These are phyloP conservation scores for Spodoptera frugiperda DNA, from an alignment of 1,140 invertebrate genomes.

Conservation along the genomic window DNA sequence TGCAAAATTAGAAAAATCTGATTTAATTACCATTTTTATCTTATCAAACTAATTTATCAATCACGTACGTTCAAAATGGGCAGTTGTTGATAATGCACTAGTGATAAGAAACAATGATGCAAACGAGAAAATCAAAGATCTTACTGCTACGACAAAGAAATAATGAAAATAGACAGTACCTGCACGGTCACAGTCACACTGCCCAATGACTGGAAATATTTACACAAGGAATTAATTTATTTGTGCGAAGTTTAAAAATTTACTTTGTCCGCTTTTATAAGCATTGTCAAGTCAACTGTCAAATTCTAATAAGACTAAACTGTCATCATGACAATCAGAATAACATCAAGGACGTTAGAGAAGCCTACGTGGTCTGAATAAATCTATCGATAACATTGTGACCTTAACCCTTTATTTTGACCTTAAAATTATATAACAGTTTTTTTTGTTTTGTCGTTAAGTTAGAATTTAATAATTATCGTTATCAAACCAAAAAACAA, in stretches of 20 bases:
- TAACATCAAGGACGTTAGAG: not conserved
- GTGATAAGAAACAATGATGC: conserved; percentile 6
- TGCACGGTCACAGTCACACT: too few relatives aligned
- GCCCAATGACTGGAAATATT: too few relatives aligned
- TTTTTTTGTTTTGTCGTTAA: too few relatives aligned
- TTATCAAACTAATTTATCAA: conserved; percentile 52
- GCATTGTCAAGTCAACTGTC: too few relatives aligned
- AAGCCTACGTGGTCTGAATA: not conserved
- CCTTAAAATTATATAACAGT: not conserved
- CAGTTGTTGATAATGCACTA: not conserved
- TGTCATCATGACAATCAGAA: not conserved
- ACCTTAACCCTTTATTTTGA: too few relatives aligned
- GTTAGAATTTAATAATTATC: not conserved
- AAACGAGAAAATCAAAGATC: not conserved
- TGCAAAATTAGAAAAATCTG: not conserved
- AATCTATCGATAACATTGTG: not conserved
- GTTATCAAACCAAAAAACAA: not conserved
- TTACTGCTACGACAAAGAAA: not conserved
- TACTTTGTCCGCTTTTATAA: not conserved
- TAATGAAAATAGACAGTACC: not conserved
- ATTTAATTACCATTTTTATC: conserved; percentile 27
- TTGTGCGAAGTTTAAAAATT: not conserved
- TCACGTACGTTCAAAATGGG: conserved; percentile 43
- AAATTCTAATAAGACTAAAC: not conserved
- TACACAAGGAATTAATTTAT: too few relatives aligned